Evolutionary conservation across 2,113 vertebrate genomes (phyloP).

Genomic region (Myocastor coypus): DNA sequence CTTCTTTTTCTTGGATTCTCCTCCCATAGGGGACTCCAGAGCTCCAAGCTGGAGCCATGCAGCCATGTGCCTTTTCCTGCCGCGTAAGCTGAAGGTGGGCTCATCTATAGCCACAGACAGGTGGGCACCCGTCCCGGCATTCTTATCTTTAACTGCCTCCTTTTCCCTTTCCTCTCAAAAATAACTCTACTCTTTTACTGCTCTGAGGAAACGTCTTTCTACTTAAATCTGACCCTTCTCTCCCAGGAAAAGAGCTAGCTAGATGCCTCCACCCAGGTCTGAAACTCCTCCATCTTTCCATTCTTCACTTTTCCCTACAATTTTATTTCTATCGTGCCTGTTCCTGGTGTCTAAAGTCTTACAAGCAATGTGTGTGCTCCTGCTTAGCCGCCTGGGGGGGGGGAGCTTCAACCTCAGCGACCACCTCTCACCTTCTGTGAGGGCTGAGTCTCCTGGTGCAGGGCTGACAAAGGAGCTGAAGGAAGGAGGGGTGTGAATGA

Average conservation of each 20-base stretch:
- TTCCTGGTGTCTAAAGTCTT: neutral
- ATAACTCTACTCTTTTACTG: neutral
- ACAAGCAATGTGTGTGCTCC: neutral
- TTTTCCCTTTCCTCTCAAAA: neutral
- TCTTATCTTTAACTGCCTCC: neutral
- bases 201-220: neutral
- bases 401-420: neutral
- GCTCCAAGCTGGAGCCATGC: neutral
- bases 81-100: neutral
- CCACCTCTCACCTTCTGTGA: neutral
- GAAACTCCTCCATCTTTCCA: neutral
- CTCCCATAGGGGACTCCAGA: neutral
- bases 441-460: neutral
- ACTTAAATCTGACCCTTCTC: neutral
- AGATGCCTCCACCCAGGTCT: neutral
- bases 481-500: constrained; percentile 13
- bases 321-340: neutral
- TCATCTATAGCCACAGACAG: neutral
- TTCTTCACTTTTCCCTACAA: neutral
- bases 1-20: neutral
- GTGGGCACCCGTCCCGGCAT: neutral
- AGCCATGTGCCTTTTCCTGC: neutral
- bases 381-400: neutral
- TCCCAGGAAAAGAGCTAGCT: neutral
- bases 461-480: neutral